Percentiles rank a stretch among this genome's conserved stretches.
Conservation (phyloP, 2,888 invertebrate genomes). For the Cosmia trapezina region DNA sequence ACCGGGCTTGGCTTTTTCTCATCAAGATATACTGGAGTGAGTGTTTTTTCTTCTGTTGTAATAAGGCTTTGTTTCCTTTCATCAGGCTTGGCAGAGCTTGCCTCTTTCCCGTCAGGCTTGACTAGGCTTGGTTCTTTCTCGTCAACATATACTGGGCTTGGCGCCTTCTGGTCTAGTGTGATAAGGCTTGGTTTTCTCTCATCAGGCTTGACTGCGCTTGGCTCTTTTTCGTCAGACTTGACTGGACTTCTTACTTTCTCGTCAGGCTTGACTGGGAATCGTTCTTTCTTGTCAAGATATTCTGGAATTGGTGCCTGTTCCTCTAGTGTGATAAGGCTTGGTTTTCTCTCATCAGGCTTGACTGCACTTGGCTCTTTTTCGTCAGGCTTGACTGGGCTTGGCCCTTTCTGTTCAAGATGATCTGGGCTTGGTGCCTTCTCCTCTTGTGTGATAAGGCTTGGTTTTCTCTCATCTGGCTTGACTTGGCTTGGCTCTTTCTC, state of each 20-base stretch:
- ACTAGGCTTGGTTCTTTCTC: background rate
- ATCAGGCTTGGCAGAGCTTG: too few species aligned
- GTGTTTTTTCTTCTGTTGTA: background rate
- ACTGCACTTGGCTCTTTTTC: background rate
- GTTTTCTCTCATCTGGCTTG: fast-evolving
- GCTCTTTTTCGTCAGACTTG: background rate
- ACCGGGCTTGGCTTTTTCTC: too few species aligned
- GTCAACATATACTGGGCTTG: background rate
- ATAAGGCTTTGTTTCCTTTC: background rate
- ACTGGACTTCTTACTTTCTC: too few species aligned
- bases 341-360: background rate
- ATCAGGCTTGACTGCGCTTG: background rate
- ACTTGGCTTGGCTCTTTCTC: slow-evolving; percentile 26
- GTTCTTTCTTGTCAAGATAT: too few species aligned
- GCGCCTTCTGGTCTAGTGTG: fast-evolving
- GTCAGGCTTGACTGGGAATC: slow-evolving; percentile 23
- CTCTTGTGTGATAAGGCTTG: background rate
- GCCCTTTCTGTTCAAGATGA: background rate
- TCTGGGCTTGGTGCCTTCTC: too few species aligned
- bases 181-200: background rate
- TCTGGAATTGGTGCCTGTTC: slow-evolving; percentile 30
- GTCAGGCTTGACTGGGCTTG: background rate
- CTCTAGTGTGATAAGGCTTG: background rate
- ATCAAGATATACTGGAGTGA: background rate
- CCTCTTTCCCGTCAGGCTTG: too few species aligned